phyloP scores from a whole-genome alignment of 2,113 vertebrate genomes.

The Turdus rufiventris region DNA sequence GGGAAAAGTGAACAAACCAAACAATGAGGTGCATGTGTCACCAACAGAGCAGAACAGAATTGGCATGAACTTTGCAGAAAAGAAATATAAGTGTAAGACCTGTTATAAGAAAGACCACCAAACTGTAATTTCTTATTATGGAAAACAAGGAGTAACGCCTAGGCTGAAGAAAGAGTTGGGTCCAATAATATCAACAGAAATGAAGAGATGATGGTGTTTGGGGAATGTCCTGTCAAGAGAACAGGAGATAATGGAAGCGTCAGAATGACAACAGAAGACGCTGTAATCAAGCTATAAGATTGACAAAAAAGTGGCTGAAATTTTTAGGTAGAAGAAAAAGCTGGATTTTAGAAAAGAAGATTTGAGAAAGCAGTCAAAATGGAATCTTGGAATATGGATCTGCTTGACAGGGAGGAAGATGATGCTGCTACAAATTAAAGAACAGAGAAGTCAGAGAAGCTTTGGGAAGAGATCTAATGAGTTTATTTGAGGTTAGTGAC shows the following conservation, averaged over 20 bases:
- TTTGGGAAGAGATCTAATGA: not conserved
- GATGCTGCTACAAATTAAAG: not conserved
- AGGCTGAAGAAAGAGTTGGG: not conserved
- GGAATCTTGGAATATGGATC: not conserved
- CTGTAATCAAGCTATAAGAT: not conserved
- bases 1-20: not conserved
- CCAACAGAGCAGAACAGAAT: not conserved
- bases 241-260: not conserved
- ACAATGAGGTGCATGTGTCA: not conserved
- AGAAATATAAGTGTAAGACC: not conserved
- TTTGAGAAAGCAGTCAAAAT: not conserved
- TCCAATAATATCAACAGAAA: not conserved
- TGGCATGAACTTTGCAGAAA: not conserved
- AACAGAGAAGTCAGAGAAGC: not conserved
- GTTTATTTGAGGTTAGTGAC: slow-evolving; percentile 17
- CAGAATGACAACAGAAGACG: not conserved
- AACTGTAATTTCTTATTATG: not conserved
- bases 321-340: not conserved
- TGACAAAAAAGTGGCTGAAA: not conserved
- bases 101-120: not conserved
- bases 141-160: not conserved
- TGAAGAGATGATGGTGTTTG: not conserved
- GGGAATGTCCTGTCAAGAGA: not conserved
- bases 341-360: not conserved
- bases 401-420: not conserved